Conservation (phyloP, 2,888 invertebrate species). For the Orthosia gracilis region DNA sequence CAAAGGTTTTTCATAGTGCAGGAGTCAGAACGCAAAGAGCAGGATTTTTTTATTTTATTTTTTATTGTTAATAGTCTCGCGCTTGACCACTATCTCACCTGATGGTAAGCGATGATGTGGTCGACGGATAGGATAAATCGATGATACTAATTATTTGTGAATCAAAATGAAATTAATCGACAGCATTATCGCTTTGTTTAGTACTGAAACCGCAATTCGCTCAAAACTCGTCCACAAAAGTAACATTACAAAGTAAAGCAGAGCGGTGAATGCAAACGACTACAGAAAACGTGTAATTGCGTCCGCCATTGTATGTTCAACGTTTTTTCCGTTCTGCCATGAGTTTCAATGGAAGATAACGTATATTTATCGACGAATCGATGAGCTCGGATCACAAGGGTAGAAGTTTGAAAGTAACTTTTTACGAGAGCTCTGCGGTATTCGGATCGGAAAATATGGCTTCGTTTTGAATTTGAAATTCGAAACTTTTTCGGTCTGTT, state of each 20-base stretch:
- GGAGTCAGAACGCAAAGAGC: too few species aligned
- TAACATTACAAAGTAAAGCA: constrained; percentile 75
- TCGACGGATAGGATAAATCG: too few species aligned
- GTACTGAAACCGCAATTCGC: constrained; percentile 1
- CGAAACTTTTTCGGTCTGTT: constrained; percentile 25
- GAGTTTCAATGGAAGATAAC: constrained; percentile 57
- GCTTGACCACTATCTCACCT: too few species aligned
- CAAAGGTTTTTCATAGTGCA: too few species aligned
- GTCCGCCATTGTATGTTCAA: constrained; percentile 72
- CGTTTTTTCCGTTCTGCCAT: constrained; percentile 59
- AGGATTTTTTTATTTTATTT: too few species aligned
- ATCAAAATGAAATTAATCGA: too few species aligned
- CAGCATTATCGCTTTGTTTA: too few species aligned
- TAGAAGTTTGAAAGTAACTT: constrained; percentile 42
- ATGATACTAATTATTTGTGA: too few species aligned
- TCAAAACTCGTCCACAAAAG: constrained; percentile 40
- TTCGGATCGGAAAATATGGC: constrained; percentile 41
- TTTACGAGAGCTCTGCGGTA: constrained; percentile 37
- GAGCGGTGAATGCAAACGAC: constrained; percentile 76
- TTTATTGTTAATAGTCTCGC: too few species aligned
- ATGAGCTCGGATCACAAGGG: constrained; percentile 53
- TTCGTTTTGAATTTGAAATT: constrained; percentile 48
- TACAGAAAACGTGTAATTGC: constrained; percentile 77
- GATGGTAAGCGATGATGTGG: too few species aligned
- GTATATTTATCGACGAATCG: constrained; percentile 55